Base-by-base conservation (phyloP, 2,797 vertebrate genomes). In the Oreochromis mossambicus region DNA sequence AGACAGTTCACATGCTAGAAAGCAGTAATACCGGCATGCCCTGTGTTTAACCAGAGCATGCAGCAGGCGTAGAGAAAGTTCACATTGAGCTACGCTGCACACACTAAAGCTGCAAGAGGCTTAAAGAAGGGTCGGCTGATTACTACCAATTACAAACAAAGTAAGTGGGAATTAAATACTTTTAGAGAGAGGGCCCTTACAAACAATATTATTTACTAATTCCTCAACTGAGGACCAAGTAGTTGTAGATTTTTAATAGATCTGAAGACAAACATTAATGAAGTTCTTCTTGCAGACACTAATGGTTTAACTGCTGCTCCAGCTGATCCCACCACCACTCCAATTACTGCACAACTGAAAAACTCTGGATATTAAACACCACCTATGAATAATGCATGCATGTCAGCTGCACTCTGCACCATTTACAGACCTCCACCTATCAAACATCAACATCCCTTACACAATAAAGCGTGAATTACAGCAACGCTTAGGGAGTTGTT, bases 351-450 rank as follows among this genome's bases (percentile, higher is more conserved):
- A 34, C 43, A 61, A 21, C 13, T 46, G 24, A 79, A 54, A 5
- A 2, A 79, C 29, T 48, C 61, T 32, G 21, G 43, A 66, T 36
- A 79, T 48, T 73, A 73, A 73, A 73, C 68, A 73, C 24, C 43
- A 48, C 41, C 34, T 21, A 66, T 76, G 13, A 83, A 77, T 50
- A 58, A 82, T 34, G 6, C 7, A 84, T 51, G 26, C 58, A 66
- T 9, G 14, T 81, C 61, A 80, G n/a, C 34, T 21, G 3, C 15
- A 4, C 13, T 51, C 11, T 46, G 13, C 38, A 50, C 17, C 12
- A 43, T 41, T 78, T 78, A 76, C 52, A 87, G 58, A 76, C 68
- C 14, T 7, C 14, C 24, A 19, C 3, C 41, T 73, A 73, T 48
- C 26, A 73, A 73, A 26, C 24, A 70, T 24, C 21, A 43, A 3